Conservation (phyloP, 2,113 vertebrate species). For the Cololabis saira region DNA sequence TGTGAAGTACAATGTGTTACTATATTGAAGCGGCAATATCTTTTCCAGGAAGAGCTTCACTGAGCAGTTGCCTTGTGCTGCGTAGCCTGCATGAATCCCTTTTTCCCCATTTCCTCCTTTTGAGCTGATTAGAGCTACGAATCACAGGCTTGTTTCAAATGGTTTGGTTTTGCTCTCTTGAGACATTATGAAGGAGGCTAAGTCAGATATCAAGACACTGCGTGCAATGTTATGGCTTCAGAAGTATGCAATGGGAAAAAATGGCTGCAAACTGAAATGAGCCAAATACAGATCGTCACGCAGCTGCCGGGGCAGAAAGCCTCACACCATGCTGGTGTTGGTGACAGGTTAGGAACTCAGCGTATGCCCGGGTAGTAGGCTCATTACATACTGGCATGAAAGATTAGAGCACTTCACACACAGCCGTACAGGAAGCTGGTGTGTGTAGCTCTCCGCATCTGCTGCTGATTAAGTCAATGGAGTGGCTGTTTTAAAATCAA, state of each 20-base stretch:
- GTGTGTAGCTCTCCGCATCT: constrained; percentile 56
- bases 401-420: constrained; percentile 58
- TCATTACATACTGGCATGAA: constrained; percentile 64
- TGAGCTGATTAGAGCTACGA: constrained; percentile 41
- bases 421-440: constrained; percentile 65
- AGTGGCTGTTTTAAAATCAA: constrained; percentile 57
- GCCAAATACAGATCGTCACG: constrained; percentile 44
- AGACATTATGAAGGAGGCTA: constrained; percentile 35
- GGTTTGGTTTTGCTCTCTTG: constrained; percentile 35
- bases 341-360: constrained; percentile 57
- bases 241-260: constrained; percentile 17
- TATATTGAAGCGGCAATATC: constrained; percentile 36
- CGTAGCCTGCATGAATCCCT: constrained; percentile 14
- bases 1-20: constrained; percentile 16
- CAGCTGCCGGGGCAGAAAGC: constrained; percentile 49
- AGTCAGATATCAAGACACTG: constrained; percentile 35
- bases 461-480: constrained; percentile 49
- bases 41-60: constrained; percentile 27
- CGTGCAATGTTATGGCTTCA: constrained; percentile 43
- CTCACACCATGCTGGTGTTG: constrained; percentile 44
- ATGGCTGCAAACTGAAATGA: constrained; percentile 43
- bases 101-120: constrained; percentile 20
- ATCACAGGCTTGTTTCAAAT: constrained; percentile 28
- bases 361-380: constrained; percentile 48
- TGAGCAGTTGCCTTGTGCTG: constrained; percentile 30